Evolutionary conservation across 2,888 invertebrate species (phyloP).

Genomic region (Pheosia gnoma): DNA sequence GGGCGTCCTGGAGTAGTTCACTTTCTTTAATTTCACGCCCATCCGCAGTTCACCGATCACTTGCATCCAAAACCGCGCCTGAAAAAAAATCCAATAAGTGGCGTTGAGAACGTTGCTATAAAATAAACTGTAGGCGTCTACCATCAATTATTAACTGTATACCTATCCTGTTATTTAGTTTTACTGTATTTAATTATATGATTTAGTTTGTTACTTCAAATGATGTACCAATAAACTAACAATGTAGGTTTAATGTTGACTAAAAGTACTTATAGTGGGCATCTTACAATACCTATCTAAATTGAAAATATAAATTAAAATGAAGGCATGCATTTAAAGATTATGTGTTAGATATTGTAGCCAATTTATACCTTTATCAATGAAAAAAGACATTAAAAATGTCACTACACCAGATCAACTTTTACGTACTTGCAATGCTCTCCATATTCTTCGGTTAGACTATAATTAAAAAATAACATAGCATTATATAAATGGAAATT

Average conservation of each 20-base stretch:
- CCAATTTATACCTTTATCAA: neutral
- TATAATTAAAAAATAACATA: slow-evolving; percentile 64
- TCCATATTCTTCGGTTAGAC: slow-evolving; percentile 91
- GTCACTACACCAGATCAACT: neutral
- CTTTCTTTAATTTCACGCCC: slow-evolving; percentile 96
- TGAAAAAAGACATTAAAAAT: neutral
- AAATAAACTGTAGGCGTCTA: slow-evolving; percentile 42
- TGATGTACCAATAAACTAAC: neutral
- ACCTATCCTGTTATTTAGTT: neutral
- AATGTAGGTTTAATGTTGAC: too few relatives aligned
- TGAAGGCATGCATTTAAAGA: neutral
- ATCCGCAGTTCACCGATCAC: slow-evolving; percentile 95
- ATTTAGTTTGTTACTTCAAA: neutral
- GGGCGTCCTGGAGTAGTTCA: slow-evolving; percentile 89
- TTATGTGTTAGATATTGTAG: neutral
- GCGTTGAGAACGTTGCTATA: slow-evolving; percentile 43
- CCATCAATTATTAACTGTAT: slow-evolving; percentile 15
- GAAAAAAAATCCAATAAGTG: slow-evolving; percentile 48
- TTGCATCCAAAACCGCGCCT: slow-evolving; percentile 98
- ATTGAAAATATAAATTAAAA: too few relatives aligned
- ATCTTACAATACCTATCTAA: too few relatives aligned
- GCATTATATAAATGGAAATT: slow-evolving; percentile 34
- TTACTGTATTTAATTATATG: neutral
- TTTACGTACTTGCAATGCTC: slow-evolving; percentile 90
- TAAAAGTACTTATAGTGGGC: too few relatives aligned